Base-by-base conservation (phyloP, 37 sponge, comb jelly and placozoan genomes). In the Trichoplax adhaerens region DNA sequence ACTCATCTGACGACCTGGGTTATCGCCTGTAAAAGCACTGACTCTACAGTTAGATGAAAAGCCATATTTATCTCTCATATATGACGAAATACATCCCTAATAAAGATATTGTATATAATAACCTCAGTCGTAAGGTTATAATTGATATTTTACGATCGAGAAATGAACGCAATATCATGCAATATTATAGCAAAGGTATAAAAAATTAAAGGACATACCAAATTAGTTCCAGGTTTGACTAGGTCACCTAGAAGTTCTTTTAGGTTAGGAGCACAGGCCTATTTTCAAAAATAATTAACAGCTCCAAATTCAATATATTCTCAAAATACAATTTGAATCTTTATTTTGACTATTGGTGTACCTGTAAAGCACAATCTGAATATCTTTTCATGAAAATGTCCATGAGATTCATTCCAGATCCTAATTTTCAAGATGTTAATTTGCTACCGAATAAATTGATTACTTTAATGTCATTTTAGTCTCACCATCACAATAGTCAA, bases 381-480 rank as follows among this genome's bases (percentile, higher is more conserved):
- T 29, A 29, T 29, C 29, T 29, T 29, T 29, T 29, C 29, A 29
- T 29, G 29, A 29, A 29, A 49, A 94, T 86, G 56, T 94, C 84
- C 74, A 89, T 46, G n/a, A 94, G 77, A 67, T 94, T 94, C 95
- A 94, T 94, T 66, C 95, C 95, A 55, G 95, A 94, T 3, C 94
- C 90, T 89, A 10, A 12, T 67, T 67, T 12, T n/a, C 62, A 12
- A 60, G 10, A 60, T 60, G 12, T 12, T 60, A 10, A 60, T 60
- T 10, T 12, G 12, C 12, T 10, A 12, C 12, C 62, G 62, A 60
- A 12, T 12, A 12, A 12, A 12, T 60, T 60, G 62, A 12, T 12
- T 60, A 60, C 62, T 60, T 60, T 67, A 29, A 29, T 29, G 29
- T 29, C 29, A 29, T 29, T 8, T 67, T 67, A 12, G 10, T 58